Evolutionary conservation across 2,113 vertebrate genomes (phyloP).

Genomic region (Nesogale talazaci): DNA sequence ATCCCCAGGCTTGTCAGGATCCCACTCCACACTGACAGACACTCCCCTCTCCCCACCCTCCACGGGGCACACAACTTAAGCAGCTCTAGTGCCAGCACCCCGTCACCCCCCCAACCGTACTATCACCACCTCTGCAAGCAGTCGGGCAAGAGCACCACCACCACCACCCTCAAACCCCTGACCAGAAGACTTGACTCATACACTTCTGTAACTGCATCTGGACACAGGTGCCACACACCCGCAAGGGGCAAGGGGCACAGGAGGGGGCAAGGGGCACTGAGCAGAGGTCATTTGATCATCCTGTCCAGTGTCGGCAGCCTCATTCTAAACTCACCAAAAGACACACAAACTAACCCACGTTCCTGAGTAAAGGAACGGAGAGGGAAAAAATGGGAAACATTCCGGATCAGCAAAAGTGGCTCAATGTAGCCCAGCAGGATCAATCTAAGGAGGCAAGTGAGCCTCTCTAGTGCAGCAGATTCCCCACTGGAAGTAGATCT

Average conservation of each 20-base stretch:
- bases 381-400: too few species aligned
- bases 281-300: not conserved
- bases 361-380: not conserved
- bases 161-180: not conserved
- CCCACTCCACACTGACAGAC: not conserved
- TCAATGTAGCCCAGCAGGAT: not conserved
- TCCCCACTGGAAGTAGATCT: not conserved
- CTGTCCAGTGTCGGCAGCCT: not conserved
- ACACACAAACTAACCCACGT: not conserved
- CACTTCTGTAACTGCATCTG: constrained; percentile 46
- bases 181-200: not conserved
- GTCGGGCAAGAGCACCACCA: not conserved
- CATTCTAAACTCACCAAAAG: constrained; percentile 14
- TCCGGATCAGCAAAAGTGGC: too few species aligned
- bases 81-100: not conserved
- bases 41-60: not conserved
- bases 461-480: not conserved
- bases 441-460: constrained; percentile 21
- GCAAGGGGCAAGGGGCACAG: not conserved
- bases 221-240: constrained; percentile 34
- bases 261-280: not conserved
- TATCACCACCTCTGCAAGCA: constrained; percentile 19
- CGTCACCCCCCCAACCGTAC: not conserved
- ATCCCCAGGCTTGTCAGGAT: not conserved
- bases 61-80: not conserved